Conservation (phyloP, 1,140 invertebrate species). For the Brachystomella parvula region DNA sequence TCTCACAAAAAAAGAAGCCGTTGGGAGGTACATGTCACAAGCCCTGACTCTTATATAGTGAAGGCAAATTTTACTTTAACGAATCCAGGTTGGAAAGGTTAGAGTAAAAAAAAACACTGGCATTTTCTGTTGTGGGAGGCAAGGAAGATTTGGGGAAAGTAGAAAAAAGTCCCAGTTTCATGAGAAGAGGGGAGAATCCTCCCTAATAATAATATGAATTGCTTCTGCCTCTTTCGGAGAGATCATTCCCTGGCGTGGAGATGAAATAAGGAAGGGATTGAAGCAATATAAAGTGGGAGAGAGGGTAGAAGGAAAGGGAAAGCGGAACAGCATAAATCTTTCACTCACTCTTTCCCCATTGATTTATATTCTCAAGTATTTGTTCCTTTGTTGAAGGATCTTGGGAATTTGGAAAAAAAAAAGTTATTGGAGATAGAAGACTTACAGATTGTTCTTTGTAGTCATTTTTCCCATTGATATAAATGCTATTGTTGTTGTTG, state of each 20-base stretch:
- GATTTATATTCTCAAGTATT: not conserved
- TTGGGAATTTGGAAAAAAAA: not conserved
- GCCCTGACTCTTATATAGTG: no score
- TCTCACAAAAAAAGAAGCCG: not conserved
- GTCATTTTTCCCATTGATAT: conserved; percentile 37
- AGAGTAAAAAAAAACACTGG: not conserved
- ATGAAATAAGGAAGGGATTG: conserved; percentile 1
- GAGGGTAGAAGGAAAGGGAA: not conserved
- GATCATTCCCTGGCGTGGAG: not conserved
- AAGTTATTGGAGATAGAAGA: not conserved
- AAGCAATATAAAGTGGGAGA: not conserved
- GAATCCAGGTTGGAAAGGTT: not conserved
- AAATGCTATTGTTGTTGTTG: conserved; percentile 37
- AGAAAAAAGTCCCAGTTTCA: not conserved
- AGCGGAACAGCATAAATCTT: conserved; percentile 3
- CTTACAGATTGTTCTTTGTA: conserved; percentile 38
- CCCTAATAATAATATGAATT: conserved; percentile 12
- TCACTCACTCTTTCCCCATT: not conserved
- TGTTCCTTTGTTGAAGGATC: not conserved
- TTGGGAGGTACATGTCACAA: not conserved
- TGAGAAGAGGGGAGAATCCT: not conserved
- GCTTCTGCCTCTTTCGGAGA: not conserved
- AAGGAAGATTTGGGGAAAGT: not conserved
- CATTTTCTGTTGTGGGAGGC: no score
- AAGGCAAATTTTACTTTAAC: not conserved